Conservation (phyloP, 2,797 vertebrate species). For the Cryptoprocta ferox region DNA sequence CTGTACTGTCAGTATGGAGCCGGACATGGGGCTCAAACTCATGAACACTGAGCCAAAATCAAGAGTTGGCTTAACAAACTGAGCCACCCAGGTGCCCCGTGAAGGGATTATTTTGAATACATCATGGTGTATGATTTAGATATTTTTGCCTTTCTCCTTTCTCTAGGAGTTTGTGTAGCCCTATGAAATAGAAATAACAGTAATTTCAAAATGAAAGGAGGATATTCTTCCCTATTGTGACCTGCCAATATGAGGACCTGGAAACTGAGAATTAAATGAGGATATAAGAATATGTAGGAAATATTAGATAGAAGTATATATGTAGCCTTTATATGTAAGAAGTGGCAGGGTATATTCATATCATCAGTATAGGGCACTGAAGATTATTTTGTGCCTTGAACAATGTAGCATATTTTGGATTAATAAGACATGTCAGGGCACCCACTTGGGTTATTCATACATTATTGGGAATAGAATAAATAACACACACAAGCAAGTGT, state of each 20-base stretch:
- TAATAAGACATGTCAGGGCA: not conserved
- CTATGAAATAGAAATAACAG: not conserved
- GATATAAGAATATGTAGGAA: not conserved
- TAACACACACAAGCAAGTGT: not conserved
- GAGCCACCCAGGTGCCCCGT: too few relatives aligned
- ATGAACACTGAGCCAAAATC: too few relatives aligned
- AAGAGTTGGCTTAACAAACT: too few relatives aligned
- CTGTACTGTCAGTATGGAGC: too few relatives aligned
- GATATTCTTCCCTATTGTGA: not conserved
- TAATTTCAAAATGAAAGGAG: not conserved
- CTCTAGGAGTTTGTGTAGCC: not conserved
- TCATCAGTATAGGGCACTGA: not conserved
- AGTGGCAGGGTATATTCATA: not conserved
- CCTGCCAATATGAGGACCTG: not conserved
- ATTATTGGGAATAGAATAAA: not conserved
- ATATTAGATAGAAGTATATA: not conserved
- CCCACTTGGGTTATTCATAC: rapidly evolving
- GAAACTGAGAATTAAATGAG: not conserved
- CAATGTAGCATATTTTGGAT: not conserved
- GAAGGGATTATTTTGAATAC: not conserved
- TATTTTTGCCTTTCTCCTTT: not conserved
- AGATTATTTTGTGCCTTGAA: not conserved
- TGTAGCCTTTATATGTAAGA: not conserved
- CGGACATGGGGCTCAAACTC: too few relatives aligned
- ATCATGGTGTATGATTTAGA: not conserved